Conservation (phyloP, 2,113 vertebrate species). For the Grallaria varia region DNA sequence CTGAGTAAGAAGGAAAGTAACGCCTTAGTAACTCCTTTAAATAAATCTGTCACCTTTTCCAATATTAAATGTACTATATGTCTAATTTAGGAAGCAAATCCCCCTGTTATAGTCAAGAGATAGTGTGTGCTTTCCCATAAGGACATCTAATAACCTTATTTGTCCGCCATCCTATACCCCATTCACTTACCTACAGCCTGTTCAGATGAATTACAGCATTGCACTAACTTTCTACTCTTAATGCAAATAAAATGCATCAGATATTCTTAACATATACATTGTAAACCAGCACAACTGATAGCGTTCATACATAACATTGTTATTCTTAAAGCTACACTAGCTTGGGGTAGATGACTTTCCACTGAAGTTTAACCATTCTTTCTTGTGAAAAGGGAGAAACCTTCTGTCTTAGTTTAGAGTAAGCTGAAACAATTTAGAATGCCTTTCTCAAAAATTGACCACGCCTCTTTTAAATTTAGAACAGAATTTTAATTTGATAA, state of each 20-base stretch:
- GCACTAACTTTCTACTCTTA: neutral
- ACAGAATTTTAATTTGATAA: no score
- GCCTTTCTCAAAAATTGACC: no score
- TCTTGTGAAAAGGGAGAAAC: neutral
- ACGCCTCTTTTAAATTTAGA: no score
- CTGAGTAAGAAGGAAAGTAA: neutral
- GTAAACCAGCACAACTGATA: neutral
- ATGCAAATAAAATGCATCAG: neutral
- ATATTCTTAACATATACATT: neutral
- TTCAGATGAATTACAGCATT: neutral
- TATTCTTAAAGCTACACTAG: neutral
- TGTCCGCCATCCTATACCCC: accelerated
- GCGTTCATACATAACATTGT: neutral
- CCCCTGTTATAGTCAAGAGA: accelerated
- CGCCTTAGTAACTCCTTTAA: neutral
- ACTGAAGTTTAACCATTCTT: neutral
- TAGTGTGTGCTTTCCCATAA: accelerated
- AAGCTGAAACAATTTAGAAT: no score
- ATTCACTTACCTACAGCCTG: neutral
- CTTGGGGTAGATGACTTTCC: neutral
- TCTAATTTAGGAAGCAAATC: neutral
- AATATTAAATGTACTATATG: neutral
- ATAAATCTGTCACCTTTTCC: neutral
- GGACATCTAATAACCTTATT: accelerated
- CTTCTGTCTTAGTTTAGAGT: no score